These are phyloP conservation scores for Brenthis daphne DNA, from an alignment of 2,888 invertebrate species.

Conservation along the genomic window DNA sequence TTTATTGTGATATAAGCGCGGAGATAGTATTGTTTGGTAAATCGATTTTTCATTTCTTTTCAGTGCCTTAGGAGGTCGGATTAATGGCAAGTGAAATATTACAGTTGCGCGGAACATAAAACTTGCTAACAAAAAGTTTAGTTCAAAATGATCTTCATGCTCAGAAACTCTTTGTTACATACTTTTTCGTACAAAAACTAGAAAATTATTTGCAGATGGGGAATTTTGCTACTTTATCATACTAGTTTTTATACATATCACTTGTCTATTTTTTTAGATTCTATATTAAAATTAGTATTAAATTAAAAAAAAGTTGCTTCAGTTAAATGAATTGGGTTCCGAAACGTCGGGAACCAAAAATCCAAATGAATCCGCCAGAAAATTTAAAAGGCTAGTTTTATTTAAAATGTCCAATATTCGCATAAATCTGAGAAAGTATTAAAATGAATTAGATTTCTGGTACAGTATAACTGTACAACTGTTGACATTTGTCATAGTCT, in stretches of 20 bases:
- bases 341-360: too few relatives aligned
- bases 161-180: constrained; percentile 13
- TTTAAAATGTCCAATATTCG: too few relatives aligned
- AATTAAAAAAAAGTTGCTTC: background rate
- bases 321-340: too few relatives aligned
- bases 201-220: background rate
- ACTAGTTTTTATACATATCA: background rate
- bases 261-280: background rate
- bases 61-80: constrained; percentile 26
- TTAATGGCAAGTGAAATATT: constrained; percentile 29
- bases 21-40: constrained; percentile 25
- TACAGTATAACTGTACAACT: too few relatives aligned
- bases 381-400: too few relatives aligned
- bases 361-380: too few relatives aligned
- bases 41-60: constrained; percentile 39
- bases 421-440: too few relatives aligned
- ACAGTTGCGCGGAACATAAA: constrained; percentile 10
- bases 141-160: constrained; percentile 6
- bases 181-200: background rate
- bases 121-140: constrained; percentile 9
- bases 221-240: background rate
- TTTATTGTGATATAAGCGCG: constrained; percentile 10
- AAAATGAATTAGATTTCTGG: too few relatives aligned
- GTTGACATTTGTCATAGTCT: constrained; percentile 1
- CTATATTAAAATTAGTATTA: background rate